Percentiles rank a stretch among this genome's conserved stretches.
These are phyloP conservation scores for Athene cunicularia DNA, from an alignment of 2,113 vertebrate species.

Conservation along the genomic window DNA sequence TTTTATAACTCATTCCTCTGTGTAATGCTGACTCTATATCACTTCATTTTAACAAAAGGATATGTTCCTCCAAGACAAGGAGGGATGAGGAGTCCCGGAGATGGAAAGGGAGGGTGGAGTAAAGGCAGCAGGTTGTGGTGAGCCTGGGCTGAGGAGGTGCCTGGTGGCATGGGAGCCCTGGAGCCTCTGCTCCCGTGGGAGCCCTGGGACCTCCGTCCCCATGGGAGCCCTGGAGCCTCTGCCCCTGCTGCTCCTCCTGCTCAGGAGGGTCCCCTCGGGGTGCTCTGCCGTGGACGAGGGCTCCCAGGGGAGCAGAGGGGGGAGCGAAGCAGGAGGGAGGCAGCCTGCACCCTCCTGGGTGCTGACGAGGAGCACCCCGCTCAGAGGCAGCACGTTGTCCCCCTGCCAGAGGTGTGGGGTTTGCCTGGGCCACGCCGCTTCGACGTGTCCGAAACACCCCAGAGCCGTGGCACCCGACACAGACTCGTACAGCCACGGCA, in stretches of 20 bases:
- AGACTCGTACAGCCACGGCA: neutral
- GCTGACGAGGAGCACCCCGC: accelerated
- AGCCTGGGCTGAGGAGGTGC: neutral
- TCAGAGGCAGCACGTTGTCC: accelerated
- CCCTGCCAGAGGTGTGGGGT: neutral
- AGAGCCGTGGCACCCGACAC: neutral
- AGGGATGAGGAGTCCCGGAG: neutral
- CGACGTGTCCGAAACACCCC: neutral
- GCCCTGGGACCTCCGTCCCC: neutral
- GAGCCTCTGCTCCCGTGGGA: accelerated
- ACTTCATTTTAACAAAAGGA: constrained; percentile 11
- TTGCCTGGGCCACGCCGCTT: neutral
- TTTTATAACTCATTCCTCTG: constrained; percentile 35
- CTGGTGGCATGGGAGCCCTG: accelerated
- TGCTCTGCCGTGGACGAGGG: neutral
- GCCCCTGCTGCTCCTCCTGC: neutral
- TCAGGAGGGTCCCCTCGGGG: neutral
- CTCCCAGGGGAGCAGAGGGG: neutral
- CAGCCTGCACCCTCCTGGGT: neutral
- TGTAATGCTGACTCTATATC: constrained; percentile 7
- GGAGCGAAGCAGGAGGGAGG: neutral
- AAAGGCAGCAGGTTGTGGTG: neutral
- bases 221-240: neutral
- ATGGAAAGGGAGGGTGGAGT: neutral
- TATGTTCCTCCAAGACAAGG: neutral